phyloP scores from a whole-genome alignment of 2,113 vertebrate genomes.

The Capreolus pygargus region DNA sequence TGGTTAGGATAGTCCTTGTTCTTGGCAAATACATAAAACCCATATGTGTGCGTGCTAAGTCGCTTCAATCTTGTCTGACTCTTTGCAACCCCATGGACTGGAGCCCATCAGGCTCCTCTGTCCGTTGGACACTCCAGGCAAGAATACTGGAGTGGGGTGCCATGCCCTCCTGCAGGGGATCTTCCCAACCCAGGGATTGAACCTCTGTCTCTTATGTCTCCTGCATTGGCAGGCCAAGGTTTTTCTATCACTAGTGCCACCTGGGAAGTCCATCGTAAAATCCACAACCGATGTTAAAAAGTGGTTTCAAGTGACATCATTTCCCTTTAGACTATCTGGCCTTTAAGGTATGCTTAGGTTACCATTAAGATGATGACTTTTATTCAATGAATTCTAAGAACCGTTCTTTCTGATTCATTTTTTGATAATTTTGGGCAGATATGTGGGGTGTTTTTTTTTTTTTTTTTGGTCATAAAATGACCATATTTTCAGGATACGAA shows the following conservation, averaged over 20 bases:
- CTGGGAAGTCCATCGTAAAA: neutral
- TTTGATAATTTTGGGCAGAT: neutral
- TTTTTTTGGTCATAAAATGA: neutral
- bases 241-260: fast-evolving
- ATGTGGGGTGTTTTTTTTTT: neutral
- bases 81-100: neutral
- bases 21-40: neutral
- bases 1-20: neutral
- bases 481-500: neutral
- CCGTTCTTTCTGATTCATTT: neutral
- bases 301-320: neutral
- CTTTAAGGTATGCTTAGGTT: neutral
- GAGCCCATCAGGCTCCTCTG: neutral
- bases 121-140: neutral
- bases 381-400: neutral
- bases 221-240: fast-evolving
- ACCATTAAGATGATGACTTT: too few species aligned
- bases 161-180: neutral
- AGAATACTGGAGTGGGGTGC: neutral
- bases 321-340: neutral
- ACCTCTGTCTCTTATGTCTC: neutral
- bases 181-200: neutral
- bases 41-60: neutral
- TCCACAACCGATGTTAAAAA: neutral
- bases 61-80: neutral